Base-by-base conservation (phyloP, 1,140 invertebrate genomes). In the Lasioglossum baleicum region DNA sequence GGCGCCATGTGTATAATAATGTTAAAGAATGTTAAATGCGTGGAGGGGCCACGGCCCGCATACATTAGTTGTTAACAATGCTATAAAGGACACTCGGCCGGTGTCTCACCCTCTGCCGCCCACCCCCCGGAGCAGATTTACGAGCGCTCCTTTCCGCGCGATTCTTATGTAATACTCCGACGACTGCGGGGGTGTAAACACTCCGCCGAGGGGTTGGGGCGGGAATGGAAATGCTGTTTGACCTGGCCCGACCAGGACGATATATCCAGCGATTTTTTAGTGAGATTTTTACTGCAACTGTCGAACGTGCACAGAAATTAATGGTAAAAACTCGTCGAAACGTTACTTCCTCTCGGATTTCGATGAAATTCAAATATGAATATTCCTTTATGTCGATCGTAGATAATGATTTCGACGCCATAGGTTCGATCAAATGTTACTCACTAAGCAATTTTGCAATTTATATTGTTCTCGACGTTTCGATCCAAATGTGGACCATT, bases 21-120 rank as follows among this genome's bases (percentile, higher is more conserved):
- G 92, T 92, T 92, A 90, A 92, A 93, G 91, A 92, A 93, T 91
- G 92, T 92, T 92, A 91, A 92, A 92, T 87, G 90, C 74, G 84
- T 56, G 82, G 84, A 88, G 90, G 90, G 87, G 81, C 78, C 74
- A 86, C 79, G 75, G 71, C 83, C 88, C 87, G 92, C 90, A 93
- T 93, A 93, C 92, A 93, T 93, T 92, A 93, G 92, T 93, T 92
- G 92, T 93, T 93, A 92, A 93, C 92, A 93, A 92, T 93, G 92
- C 92, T 90, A 93, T 93, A 93, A 93, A 93, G 91, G 91, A 92
- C 92, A 93, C 92, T 92, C 90, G 91, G 88, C 74, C 87, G 66
- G 82, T 76, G 86, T 88, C 87, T 86, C 84, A 83, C 80, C 81
- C 75, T 48, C 10, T 17, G 58, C 17, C 35, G 22, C 69, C 56